Evolutionary conservation across 2,113 vertebrate genomes (phyloP), one percentile per base, ranked within the genome.

Genomic region (Scomber japonicus): DNA sequence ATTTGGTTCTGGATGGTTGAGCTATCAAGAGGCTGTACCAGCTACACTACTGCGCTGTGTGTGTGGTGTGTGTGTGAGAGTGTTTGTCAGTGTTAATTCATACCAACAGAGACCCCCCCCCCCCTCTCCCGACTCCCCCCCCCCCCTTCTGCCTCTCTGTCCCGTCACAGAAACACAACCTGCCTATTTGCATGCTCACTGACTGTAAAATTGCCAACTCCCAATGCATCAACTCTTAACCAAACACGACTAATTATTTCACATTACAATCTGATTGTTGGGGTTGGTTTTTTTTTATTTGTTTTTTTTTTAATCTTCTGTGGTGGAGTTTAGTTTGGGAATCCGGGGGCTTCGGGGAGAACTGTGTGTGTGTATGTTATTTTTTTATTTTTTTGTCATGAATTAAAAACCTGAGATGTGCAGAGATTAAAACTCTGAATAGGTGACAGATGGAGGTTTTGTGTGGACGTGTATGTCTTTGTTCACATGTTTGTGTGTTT

Each of bases 141-240:
- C n/a, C n/a, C n/a, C n/a, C n/a, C n/a, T n/a, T n/a, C n/a, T n/a
- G n/a, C n/a, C n/a, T 72, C 75, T 48, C 51, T 48, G 63, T 78
- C 77, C 85, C 71, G 56, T 86, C 78, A 81, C 84, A 70, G 87
- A 85, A 88, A 90, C 82, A 87, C 72, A 63, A 75, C 69, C 78
- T 59, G 24, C 75, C 83, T 87, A 89, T 92, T 91, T 93, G 88
- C 88, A 89, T 90, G 91, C 83, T 89, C 90, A 94, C 81, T 86
- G 87, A 92, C 80, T 94, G 90, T 93, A 92, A 92, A 93, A 94
- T 94, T 91, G 73, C 85, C n/a, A 71, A 79, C 80, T 92, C 90
- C 88, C 80, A 76, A 81, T 84, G 83, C 92, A 92, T 90, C 87
- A 88, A 84, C 80, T 86, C 79, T 89, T 90, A 93, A 93, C 88